A percentile compares a stretch with the other conserved stretches of the same genome.
Evolutionary conservation across 2,888 invertebrate species (phyloP).

Genomic region (Acanthosepion esculentum): DNA sequence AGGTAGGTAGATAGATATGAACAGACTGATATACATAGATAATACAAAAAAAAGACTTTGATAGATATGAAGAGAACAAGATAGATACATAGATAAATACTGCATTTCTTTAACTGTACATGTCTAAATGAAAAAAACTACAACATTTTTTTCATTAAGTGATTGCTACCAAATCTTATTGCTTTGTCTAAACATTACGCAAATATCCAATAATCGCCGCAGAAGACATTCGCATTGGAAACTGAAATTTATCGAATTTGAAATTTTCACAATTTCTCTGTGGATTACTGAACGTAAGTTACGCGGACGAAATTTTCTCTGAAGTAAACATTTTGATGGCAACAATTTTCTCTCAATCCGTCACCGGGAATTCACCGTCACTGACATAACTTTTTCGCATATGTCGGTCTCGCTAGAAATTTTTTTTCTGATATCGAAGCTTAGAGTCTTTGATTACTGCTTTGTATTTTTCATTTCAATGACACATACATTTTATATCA

Average conservation of each 20-base stretch:
- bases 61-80: too few species aligned
- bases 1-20: too few species aligned
- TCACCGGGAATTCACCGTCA: background rate
- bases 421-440: too few species aligned
- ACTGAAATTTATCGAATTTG: background rate
- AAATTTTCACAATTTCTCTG: background rate
- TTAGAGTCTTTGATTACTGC: too few species aligned
- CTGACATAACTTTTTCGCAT: background rate
- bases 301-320: background rate
- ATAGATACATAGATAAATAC: background rate
- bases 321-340: background rate
- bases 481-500: too few species aligned
- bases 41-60: too few species aligned
- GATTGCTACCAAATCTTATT: background rate
- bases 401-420: too few species aligned
- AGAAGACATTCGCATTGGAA: background rate
- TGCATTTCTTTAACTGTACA: background rate
- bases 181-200: background rate
- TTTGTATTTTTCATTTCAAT: too few species aligned
- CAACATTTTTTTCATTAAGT: background rate
- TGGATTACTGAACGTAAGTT: background rate
- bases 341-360: background rate
- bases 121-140: background rate
- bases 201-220: background rate
- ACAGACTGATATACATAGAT: too few species aligned